Base-by-base conservation (phyloP, 2,797 vertebrate genomes). In the Parotocinclus haroldoi region DNA sequence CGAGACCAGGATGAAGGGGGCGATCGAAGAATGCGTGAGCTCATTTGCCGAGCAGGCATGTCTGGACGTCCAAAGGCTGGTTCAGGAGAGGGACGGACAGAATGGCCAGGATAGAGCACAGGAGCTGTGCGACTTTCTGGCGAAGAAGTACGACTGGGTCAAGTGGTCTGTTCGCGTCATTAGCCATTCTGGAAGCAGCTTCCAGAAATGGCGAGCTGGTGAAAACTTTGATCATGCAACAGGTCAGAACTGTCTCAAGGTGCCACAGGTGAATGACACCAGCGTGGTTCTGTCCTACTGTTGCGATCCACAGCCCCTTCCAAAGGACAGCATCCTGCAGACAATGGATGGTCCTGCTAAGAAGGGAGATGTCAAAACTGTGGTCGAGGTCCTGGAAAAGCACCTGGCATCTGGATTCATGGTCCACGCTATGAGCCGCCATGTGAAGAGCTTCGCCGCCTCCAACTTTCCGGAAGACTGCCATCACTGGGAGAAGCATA, bases 401-500 rank as follows among this genome's bases (percentile, higher is more conserved):
- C 83, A 86, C 73, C 77, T 90, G 27, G 27, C 27, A 67, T n/a
- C 76, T 1, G 88, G 89, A 9, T 89, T 90, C 10, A 76, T 90
- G 0, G 81, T 90, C 19, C 90, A 92, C 27, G 88, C 87, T 0
- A 69, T 92, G 52, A 91, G 88, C 52, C 80, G 84, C 13, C 84
- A 90, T 77, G 91, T 90, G 66, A 80, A 91, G 72, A 83, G 83
- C 6, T 83, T 80, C 0, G 87, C 89, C 0, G 84, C 81, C 0
- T 89, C 85, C 76, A 91, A 82, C 76, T 91, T 92, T 50, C 85
- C 89, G 0, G 86, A 90, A 4, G 88, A 89, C 9, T 88, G 86
- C 51, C 91, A 92, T 81, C 89, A 92, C 82, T 92, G 91, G 91
- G 87, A 89, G 72, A 82, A 76, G 36, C 87, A 90, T 80, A 90